Evolutionary conservation across 2,888 invertebrate genomes (phyloP).

Genomic region (Caenorhabditis sp.): DNA sequence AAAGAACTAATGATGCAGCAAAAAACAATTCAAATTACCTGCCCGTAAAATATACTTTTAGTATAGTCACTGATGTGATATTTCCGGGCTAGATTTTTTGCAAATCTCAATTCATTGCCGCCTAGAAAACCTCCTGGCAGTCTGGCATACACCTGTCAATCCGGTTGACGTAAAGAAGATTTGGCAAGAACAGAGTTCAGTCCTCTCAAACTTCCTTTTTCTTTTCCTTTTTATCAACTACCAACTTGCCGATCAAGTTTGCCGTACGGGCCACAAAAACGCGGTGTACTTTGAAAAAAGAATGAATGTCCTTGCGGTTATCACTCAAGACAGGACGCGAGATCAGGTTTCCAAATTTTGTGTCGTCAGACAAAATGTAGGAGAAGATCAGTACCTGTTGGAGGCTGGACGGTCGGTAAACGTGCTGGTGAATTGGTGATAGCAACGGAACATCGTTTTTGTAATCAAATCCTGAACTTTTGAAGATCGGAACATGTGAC

Average conservation of each 20-base stretch:
- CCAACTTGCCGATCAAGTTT: constrained; percentile 27
- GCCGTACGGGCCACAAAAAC: constrained; percentile 8
- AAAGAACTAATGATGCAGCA: background rate
- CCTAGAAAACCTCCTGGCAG: no score
- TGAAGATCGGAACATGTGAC: background rate
- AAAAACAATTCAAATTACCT: constrained; percentile 3
- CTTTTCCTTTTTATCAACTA: constrained; percentile 6
- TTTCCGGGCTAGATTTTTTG: constrained; percentile 12
- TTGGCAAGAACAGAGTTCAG: constrained; percentile 44
- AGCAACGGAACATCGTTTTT: constrained; percentile 66
- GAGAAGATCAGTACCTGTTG: constrained; percentile 61
- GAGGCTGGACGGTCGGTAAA: constrained; percentile 67
- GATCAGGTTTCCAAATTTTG: constrained; percentile 22
- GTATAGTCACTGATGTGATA: constrained; percentile 26
- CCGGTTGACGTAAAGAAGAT: constrained; percentile 27
- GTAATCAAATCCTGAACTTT: constrained; percentile 60
- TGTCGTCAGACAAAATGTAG: constrained; percentile 2
- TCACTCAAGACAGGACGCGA: constrained; percentile 13
- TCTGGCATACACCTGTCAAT: constrained; percentile 27
- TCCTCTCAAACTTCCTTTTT: constrained; percentile 7
- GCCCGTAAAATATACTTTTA: background rate
- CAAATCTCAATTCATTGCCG: constrained; percentile 9
- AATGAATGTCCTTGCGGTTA: constrained; percentile 36
- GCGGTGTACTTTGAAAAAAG: constrained; percentile 32
- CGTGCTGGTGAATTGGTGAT: constrained; percentile 68